Conservation (phyloP, 1,140 invertebrate genomes). For the Neuroterus valhalla region DNA sequence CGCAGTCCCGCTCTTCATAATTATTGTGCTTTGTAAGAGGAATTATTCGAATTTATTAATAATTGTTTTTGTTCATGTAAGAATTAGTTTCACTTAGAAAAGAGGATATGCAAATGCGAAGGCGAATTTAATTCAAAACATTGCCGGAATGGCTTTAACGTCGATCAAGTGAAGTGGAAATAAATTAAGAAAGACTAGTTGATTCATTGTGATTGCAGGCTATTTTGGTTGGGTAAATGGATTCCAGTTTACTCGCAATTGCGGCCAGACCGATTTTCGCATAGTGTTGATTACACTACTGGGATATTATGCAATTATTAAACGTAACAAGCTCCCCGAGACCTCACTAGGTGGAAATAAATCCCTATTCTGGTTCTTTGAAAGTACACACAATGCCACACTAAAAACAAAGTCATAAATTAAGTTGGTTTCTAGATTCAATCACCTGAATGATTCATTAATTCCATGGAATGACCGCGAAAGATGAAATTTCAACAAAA, state of each 20-base stretch:
- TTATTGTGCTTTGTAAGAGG: not conserved
- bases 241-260: not conserved
- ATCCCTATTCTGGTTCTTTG: too few species aligned
- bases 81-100: slow-evolving; percentile 8
- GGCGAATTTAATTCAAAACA: not conserved
- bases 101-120: not conserved
- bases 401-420: too few species aligned
- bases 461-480: too few species aligned
- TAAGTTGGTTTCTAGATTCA: too few species aligned
- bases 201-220: slow-evolving; percentile 22
- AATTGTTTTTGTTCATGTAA: not conserved
- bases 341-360: too few species aligned
- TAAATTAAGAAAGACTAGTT: slow-evolving; percentile 18
- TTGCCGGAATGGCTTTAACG: slow-evolving; percentile 6
- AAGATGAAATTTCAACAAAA: too few species aligned
- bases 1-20: not conserved
- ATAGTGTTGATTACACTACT: slow-evolving; percentile 16
- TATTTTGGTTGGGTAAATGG: slow-evolving; percentile 14
- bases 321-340: not conserved
- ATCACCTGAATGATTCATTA: too few species aligned
- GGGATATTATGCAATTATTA: slow-evolving; percentile 21
- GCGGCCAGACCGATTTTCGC: slow-evolving; percentile 13
- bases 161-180: not conserved
- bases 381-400: too few species aligned
- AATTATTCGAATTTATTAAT: slow-evolving; percentile 13